A percentile compares a stretch with the other conserved stretches of the same genome.
These are phyloP conservation scores for Pterois miles DNA, from an alignment of 2,797 vertebrate genomes.

Conservation along the genomic window DNA sequence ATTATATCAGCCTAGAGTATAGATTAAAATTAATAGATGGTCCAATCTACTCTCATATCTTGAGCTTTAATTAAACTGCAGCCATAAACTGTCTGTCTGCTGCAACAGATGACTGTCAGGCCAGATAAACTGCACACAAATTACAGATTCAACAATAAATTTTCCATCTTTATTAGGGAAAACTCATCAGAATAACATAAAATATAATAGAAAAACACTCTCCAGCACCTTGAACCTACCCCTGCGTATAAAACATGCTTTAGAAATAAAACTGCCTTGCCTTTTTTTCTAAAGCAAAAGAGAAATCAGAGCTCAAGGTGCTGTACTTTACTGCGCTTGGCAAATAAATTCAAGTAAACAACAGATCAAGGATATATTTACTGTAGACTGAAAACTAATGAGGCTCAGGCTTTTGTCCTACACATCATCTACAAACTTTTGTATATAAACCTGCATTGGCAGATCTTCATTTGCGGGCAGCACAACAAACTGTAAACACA, in stretches of 20 bases:
- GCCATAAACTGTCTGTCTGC: background rate
- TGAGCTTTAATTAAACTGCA: slow-evolving; percentile 7
- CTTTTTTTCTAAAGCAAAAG: background rate
- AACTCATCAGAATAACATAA: background rate
- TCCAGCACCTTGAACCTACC: background rate
- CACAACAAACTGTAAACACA: background rate
- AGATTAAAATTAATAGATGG: background rate
- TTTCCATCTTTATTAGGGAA: background rate
- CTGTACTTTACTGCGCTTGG: background rate
- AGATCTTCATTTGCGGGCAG: background rate
- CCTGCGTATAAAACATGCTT: background rate
- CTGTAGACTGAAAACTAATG: background rate
- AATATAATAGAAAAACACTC: background rate
- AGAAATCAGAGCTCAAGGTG: background rate
- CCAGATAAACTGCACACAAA: background rate
- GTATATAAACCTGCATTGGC: background rate
- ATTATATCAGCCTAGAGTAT: background rate
- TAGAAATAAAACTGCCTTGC: background rate
- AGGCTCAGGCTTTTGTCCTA: background rate
- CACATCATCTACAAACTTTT: background rate
- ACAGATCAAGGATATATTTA: background rate
- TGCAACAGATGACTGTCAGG: background rate
- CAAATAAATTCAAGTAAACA: background rate
- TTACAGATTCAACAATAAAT: background rate
- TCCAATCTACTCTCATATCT: slow-evolving; percentile 4